These are phyloP conservation scores for Hydrolagus affinis DNA, from an alignment of 2,113 vertebrate species.

Conservation along the genomic window DNA sequence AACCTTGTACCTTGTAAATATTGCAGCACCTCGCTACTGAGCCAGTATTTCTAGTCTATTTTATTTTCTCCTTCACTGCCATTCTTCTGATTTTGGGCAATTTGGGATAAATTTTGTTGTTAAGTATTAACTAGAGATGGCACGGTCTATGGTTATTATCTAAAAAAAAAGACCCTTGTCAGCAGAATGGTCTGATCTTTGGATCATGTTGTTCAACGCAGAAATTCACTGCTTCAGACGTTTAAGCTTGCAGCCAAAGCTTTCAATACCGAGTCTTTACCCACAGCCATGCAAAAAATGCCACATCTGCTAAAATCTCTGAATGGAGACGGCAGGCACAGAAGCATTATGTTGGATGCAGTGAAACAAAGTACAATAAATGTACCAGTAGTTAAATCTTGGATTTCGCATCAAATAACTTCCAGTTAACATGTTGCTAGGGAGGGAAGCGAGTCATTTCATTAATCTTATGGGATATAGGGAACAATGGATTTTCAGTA, in stretches of 20 bases:
- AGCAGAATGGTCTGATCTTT: background rate
- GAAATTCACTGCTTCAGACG: background rate
- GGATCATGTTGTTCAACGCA: background rate
- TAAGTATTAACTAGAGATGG: background rate
- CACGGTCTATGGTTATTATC: background rate
- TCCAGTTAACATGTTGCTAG: background rate
- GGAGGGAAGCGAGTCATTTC: background rate
- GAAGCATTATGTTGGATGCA: background rate
- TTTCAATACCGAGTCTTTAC: background rate
- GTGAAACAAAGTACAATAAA: background rate
- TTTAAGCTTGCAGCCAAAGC: background rate
- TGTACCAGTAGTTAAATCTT: background rate
- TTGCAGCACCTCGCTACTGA: too few relatives aligned
- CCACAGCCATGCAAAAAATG: slow-evolving; percentile 6
- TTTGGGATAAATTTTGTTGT: too few relatives aligned
- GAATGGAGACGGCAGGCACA: background rate
- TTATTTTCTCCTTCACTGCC: too few relatives aligned
- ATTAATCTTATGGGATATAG: background rate
- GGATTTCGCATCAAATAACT: background rate
- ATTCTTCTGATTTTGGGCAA: too few relatives aligned
- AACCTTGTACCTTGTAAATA: too few relatives aligned
- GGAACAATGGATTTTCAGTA: background rate
- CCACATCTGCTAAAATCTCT: background rate
- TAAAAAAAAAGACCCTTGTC: background rate
- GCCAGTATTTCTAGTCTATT: too few relatives aligned